Percentiles rank a stretch among this genome's conserved stretches.
These are phyloP conservation scores for Poecilia velifera DNA, from an alignment of 2,797 vertebrate species.

Conservation along the genomic window DNA sequence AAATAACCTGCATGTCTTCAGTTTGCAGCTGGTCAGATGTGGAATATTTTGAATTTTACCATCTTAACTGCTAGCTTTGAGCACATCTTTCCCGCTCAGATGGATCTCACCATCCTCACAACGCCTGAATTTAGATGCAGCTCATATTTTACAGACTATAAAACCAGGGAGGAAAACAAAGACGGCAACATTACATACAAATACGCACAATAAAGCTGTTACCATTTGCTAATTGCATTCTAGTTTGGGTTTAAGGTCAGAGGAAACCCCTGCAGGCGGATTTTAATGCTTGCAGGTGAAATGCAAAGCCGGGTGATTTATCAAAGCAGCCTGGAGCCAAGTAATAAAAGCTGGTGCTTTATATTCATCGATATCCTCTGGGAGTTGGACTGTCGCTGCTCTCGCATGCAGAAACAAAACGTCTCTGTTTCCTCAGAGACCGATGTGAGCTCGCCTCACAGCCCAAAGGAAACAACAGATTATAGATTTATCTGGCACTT, in stretches of 20 bases:
- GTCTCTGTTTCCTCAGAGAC: slow-evolving; percentile 23
- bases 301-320: slow-evolving; percentile 25
- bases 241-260: not conserved
- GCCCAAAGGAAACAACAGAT: not conserved
- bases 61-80: not conserved
- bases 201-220: not conserved
- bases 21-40: not conserved
- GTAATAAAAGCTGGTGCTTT: slow-evolving; percentile 48
- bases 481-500: slow-evolving; percentile 23
- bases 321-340: slow-evolving; percentile 44
- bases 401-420: slow-evolving; percentile 23
- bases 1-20: not conserved
- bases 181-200: not conserved
- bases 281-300: slow-evolving; percentile 18
- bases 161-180: not conserved
- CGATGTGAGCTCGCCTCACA: not conserved
- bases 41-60: not conserved
- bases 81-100: not conserved
- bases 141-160: not conserved
- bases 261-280: not conserved
- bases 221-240: not conserved
- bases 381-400: slow-evolving; percentile 2
- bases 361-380: slow-evolving; percentile 49
- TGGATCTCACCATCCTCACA: not conserved
- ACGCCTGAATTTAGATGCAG: not conserved